Percentiles rank a stretch among this genome's conserved stretches.
phyloP scores from a whole-genome alignment of 2,797 vertebrate genomes.

The Astyanax mexicanus region DNA sequence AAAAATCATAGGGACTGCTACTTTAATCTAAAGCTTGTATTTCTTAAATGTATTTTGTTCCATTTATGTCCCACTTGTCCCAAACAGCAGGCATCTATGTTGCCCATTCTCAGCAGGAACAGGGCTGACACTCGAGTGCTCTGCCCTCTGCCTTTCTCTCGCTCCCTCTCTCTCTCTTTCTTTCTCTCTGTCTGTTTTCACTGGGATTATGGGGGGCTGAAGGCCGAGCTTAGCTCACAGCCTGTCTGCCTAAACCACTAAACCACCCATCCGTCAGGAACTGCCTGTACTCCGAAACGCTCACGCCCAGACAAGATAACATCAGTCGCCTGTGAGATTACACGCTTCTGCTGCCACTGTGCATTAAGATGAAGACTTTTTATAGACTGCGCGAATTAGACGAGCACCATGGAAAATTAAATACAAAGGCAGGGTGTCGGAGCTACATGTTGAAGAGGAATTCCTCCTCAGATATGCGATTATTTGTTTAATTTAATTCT shows the following conservation, averaged over 20 bases:
- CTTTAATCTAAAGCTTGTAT: background rate
- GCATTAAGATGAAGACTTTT: conserved; percentile 18
- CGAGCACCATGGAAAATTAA: conserved; percentile 1
- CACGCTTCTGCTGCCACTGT: conserved; percentile 21
- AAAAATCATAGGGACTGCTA: no score
- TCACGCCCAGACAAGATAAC: conserved; percentile 44
- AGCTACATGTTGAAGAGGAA: background rate
- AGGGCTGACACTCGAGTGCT: background rate
- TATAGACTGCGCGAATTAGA: background rate
- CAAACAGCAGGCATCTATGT: conserved; percentile 7
- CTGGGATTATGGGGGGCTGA: conserved; percentile 46
- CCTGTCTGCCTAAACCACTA: conserved; percentile 37
- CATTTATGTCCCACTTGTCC: background rate
- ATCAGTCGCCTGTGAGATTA: conserved; percentile 40
- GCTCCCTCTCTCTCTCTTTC: no score
- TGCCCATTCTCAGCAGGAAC: conserved; percentile 19
- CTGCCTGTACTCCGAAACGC: conserved; percentile 5
- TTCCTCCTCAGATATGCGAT: background rate
- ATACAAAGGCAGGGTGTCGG: background rate
- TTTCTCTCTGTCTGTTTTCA: conserved; percentile 12
- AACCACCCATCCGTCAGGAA: conserved; percentile 38
- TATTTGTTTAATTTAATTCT: background rate
- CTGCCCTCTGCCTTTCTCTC: conserved; percentile 19
- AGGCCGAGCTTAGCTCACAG: conserved; percentile 29
- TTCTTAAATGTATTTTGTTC: background rate